Evolutionary conservation across 1,140 invertebrate genomes (phyloP), one percentile per base, ranked within the genome.

Genomic region (Telenomus remus): DNA sequence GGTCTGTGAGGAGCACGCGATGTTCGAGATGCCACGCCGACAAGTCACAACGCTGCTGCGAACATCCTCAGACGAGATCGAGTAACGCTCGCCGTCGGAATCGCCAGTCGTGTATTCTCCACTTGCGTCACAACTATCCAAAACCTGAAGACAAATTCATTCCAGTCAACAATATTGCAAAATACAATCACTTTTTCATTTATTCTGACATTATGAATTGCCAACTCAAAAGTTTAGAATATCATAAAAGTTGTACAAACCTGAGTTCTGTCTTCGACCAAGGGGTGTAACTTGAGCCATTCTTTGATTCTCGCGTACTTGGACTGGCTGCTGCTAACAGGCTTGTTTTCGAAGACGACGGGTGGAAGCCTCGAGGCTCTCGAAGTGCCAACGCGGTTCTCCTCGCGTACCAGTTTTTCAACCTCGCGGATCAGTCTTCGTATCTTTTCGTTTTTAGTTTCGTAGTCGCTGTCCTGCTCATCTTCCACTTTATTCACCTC

Each of bases 71-170:
- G 94, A 94, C 1, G 91, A 91, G 65, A 93, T 89, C 0, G 93
- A 94, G 15, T 89, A 88, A 37, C 87, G 89, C 70, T 93, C 92
- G 35, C 91, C 91, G 78, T 93, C 92, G 46, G 93, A 93, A 80
- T 95, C 94, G 27, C 90, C 90, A 12, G 93, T 94, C 27, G 95
- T 96, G 64, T 95, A 95, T 88, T 97, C 95, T 14, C 95, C 94
- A 71, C 95, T 96, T 0, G 96, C 96, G 83, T 97, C 95, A 84
- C 96, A 97, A 82, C 90, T 91, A 78, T 91, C 90, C 55, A 89
- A 72, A 43, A 86, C 80, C 78, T 88, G 19, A 59, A 39, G 44
- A 65, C 37, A 57, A 27, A n/a, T 39, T n/a, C 3, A 39, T 39
- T 27, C 6, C 19, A 27, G 19, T 27, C 19, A 27, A 27, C 19